A percentile compares a stretch with the other conserved stretches of the same genome.
phyloP scores from a whole-genome alignment of 2,797 vertebrate genomes.

The Sandelia bainsii region DNA sequence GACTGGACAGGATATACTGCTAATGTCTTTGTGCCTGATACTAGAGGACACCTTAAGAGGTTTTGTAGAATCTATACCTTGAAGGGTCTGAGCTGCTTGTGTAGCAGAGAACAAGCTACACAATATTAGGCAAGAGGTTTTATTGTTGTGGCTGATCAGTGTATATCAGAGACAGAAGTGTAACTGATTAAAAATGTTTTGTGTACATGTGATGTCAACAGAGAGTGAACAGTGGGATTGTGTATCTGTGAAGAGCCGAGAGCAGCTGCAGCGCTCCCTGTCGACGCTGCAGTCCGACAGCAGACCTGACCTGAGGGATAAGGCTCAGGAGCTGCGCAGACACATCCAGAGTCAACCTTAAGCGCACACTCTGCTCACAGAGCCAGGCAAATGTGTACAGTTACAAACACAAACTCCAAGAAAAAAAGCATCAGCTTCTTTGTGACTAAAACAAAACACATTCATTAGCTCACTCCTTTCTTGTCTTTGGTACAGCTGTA shows the following conservation, averaged over 20 bases:
- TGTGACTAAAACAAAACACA: constrained; percentile 22
- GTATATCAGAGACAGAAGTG: not conserved
- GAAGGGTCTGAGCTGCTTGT: too few relatives aligned
- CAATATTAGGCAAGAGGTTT: too few relatives aligned
- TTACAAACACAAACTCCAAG: constrained; percentile 9
- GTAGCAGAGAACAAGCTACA: too few relatives aligned
- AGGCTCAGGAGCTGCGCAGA: constrained; percentile 91
- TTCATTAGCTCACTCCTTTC: constrained; percentile 21
- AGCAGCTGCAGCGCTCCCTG: constrained; percentile 90
- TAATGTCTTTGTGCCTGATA: too few relatives aligned
- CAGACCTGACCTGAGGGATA: constrained; percentile 93
- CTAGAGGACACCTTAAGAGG: too few relatives aligned
- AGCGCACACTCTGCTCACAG: constrained; percentile 50
- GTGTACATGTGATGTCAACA: constrained; percentile 57
- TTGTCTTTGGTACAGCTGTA: constrained; percentile 22
- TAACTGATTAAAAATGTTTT: not conserved
- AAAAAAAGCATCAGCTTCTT: constrained; percentile 7
- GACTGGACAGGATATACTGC: too few relatives aligned
- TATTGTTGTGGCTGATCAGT: too few relatives aligned
- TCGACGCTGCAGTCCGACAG: constrained; percentile 92
- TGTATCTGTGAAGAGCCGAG: constrained; percentile 89
- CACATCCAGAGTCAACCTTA: constrained; percentile 93
- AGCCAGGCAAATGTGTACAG: constrained; percentile 11
- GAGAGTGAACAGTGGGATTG: constrained; percentile 93
- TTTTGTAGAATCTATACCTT: too few relatives aligned